These are phyloP conservation scores for Sebastiscus albofasciatus DNA, from an alignment of 2,797 vertebrate species.

Conservation along the genomic window DNA sequence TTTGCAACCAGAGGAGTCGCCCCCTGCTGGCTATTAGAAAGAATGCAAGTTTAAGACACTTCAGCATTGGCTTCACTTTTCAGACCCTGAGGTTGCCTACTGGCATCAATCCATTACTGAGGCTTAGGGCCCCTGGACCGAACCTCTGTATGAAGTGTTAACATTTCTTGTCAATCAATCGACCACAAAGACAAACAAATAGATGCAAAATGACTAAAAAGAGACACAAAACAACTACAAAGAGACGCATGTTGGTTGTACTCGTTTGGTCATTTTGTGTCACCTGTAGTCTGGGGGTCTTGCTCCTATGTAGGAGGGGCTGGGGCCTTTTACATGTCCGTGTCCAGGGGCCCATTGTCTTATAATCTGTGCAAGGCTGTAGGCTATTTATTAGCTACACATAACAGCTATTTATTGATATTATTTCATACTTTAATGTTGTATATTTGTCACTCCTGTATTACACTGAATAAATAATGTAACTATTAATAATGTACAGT, in stretches of 20 bases:
- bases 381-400: neutral
- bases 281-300: neutral
- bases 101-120: too few relatives aligned
- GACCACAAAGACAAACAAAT: neutral
- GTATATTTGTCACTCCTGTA: neutral
- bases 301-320: neutral
- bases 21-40: too few relatives aligned
- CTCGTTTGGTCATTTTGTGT: neutral
- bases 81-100: too few relatives aligned
- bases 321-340: neutral
- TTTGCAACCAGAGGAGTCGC: too few relatives aligned
- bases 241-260: neutral
- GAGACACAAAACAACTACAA: neutral
- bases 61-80: too few relatives aligned
- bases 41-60: too few relatives aligned
- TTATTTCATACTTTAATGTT: neutral
- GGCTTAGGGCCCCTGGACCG: too few relatives aligned
- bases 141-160: neutral
- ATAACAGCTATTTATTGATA: neutral
- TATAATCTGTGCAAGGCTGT: neutral
- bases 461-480: neutral
- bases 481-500: neutral
- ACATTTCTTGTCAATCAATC: too few relatives aligned
- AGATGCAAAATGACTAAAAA: neutral
- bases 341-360: neutral